Conservation (phyloP, 2,113 vertebrate genomes). For the Sander lucioperca region DNA sequence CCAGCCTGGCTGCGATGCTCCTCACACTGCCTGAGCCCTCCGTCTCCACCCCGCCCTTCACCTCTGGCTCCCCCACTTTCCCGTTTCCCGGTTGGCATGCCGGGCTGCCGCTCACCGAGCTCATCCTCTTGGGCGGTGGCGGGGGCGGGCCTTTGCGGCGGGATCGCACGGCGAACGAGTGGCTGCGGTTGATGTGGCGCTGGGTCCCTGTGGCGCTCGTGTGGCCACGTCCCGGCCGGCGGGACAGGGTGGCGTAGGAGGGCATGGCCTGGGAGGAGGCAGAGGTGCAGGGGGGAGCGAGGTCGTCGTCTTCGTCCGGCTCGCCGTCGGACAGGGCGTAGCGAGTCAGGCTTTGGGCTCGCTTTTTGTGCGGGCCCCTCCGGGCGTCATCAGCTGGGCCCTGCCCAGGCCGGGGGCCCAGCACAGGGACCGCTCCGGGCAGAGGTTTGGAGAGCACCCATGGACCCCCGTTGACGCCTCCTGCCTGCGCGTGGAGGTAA, state of each 20-base stretch:
- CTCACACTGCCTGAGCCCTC: constrained; percentile 60
- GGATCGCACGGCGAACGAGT: constrained; percentile 90
- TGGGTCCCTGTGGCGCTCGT: constrained; percentile 27
- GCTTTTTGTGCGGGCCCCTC: constrained; percentile 83
- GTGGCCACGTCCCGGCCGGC: constrained; percentile 82
- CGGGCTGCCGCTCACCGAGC: constrained; percentile 80
- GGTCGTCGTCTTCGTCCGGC: constrained; percentile 84
- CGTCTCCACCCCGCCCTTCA: constrained; percentile 13
- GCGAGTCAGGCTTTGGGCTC: constrained; percentile 91
- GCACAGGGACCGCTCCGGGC: constrained; percentile 55
- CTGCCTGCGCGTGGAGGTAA: constrained; percentile 66
- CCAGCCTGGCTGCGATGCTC: constrained; percentile 79
- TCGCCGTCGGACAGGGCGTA: constrained; percentile 89
- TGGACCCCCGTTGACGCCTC: constrained; percentile 11
- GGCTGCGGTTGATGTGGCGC: constrained; percentile 89
- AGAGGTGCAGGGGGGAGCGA: not conserved
- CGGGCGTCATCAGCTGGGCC: not conserved
- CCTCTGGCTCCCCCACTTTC: fast-evolving
- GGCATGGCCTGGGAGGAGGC: constrained; percentile 79
- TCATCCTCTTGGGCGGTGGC: constrained; percentile 89
- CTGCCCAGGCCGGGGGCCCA: constrained; percentile 22
- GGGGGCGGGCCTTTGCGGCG: constrained; percentile 89
- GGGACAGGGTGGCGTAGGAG: constrained; percentile 91
- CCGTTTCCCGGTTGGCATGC: constrained; percentile 64
- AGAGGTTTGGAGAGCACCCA: constrained; percentile 56